Base-by-base conservation (phyloP, 1,140 invertebrate species). In the Ganaspis sp. region DNA sequence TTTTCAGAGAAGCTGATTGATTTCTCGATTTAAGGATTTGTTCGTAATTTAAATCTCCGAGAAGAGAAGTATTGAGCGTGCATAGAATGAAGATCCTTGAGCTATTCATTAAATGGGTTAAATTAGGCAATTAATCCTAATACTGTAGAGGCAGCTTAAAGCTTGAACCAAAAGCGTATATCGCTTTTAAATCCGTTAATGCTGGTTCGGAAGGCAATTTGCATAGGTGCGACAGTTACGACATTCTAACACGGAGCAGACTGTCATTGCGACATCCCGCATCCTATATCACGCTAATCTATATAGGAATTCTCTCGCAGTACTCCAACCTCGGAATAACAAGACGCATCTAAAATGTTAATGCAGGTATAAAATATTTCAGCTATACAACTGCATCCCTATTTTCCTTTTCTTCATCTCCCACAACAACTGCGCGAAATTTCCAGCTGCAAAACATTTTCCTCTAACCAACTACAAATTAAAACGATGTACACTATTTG, bases 171-270 rank as follows among this genome's bases (percentile, higher is more conserved):
- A 77, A 78, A 84, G 82, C 85, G 84, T 88, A 88, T 88, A 90
- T 90, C 84, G 87, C 87, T 89, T 90, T 90, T 88, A 89, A 89
- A 90, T 89, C 89, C 88, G 84, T 89, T 90, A 89, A 90, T 87
- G 83, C 86, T 79, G 81, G 78, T 83, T 85, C 73, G 76, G 75
- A 83, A 81, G 76, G 76, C 84, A 84, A 90, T 90, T 89, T 90
- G 87, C 88, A 88, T 89, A 87, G 87, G 81, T 86, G 81, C 80
- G 76, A 77, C 81, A 71, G 82, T 77, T 76, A 75, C 82, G 79
- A 73, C 72, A 23, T 70, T 49, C 81, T 70, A 78, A 75, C 69
- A 72, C 81, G 76, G 76, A 83, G 80, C 81, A 78, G 73, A 69
- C 74, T 73, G 76, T 82, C 78, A 82, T 78, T 76, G 81, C 76